Base-by-base conservation (phyloP, 2,888 invertebrate species). In the Orchesellides sinensis region DNA sequence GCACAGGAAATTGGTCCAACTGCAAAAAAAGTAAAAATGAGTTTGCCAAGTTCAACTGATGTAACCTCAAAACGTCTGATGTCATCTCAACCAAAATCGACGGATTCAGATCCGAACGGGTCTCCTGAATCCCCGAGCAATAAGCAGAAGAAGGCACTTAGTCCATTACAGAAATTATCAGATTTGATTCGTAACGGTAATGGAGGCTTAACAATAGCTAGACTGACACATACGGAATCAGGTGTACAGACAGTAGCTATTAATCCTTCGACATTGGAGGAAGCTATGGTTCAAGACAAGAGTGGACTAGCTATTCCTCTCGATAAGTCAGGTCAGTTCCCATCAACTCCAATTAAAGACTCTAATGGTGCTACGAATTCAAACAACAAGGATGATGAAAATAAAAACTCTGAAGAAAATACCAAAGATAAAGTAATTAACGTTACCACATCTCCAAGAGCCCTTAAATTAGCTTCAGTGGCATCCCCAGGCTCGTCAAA, bases 1-100 rank as follows among this genome's bases (percentile, higher is more conserved):
- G 29, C 63, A 23, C 45, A 65, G 12, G 21, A 52, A 14, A 10
- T 77, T 17, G n/a, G 54, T 8, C 17, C 63, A 12, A 52, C 65
- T 8, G 32, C 75, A 1, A 84, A 81, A 14, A 83, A 83, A 63
- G 32, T 79, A 8, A 83, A 80, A 66, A 66, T 80, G 72, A 56
- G 59, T 56, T 68, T 80, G 17, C 80, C 80, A 8, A 80, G 56
- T 27, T 83, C 78, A 3, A 83, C 78, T 21, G 83, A 73, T 29
- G 52, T 73, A 32, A 78, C 78, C 4, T 66, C 72, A 23, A 47
- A 68, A 21, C 47, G 65, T 2, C 17, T 66, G 12, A 70, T 70
- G 5, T 70, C 73, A 0, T 35, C 40, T 40, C 80, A 25, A 45
- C 65, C 21, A 61, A 61, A 32, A 40, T 40, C 74, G 27, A 14